A percentile compares a stretch with the other conserved stretches of the same genome.
Evolutionary conservation across 2,888 invertebrate species (phyloP).

Genomic region (Eristalis intricaria): DNA sequence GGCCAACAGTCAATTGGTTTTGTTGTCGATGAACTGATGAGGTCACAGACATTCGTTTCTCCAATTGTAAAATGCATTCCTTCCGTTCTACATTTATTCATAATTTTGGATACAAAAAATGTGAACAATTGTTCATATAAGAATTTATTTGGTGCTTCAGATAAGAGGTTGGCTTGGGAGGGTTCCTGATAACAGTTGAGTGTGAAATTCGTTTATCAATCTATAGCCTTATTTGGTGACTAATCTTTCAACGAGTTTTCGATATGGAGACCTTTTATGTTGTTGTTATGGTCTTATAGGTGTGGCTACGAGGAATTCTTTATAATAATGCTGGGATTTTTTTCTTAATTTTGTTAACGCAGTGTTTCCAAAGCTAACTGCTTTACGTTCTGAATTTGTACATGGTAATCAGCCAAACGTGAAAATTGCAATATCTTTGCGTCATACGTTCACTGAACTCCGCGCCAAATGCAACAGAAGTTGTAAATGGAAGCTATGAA

Average conservation of each 20-base stretch:
- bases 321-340: not conserved
- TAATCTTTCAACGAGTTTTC: constrained; percentile 67
- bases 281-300: constrained; percentile 49
- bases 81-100: not conserved
- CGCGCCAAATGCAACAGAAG: not conserved
- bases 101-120: not conserved
- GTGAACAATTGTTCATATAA: not conserved
- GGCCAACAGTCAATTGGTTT: constrained; percentile 26
- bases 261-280: constrained; percentile 52
- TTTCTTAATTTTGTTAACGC: not conserved
- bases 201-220: constrained; percentile 9
- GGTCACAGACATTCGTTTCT: constrained; percentile 42
- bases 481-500: not conserved
- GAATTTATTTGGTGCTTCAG: not conserved
- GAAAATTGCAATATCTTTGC: constrained; percentile 24
- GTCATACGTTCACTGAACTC: not conserved
- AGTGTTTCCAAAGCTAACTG: not conserved
- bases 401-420: constrained; percentile 31
- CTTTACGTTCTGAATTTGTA: not conserved
- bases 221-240: constrained; percentile 48
- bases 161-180: constrained; percentile 44
- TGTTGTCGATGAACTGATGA: constrained; percentile 44
- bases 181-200: constrained; percentile 40
- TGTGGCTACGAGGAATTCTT: constrained; percentile 49
- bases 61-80: constrained; percentile 8